A percentile compares a stretch with the other conserved stretches of the same genome.
Evolutionary conservation across 2,888 invertebrate species (phyloP).

Genomic region (Trichogramma evanescens): DNA sequence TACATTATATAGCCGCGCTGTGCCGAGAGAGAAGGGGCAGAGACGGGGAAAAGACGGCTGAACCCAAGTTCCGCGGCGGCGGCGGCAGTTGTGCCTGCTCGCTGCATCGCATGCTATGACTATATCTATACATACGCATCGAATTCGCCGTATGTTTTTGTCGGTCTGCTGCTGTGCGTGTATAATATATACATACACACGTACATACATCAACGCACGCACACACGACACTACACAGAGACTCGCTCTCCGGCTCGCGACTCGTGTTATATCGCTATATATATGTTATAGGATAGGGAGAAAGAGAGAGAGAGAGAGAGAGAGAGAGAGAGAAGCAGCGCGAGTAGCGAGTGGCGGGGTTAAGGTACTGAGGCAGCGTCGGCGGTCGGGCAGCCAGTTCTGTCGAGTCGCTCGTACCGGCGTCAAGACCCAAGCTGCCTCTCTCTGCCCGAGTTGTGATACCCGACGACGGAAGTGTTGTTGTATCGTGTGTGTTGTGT

Average conservation of each 20-base stretch:
- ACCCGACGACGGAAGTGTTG: too few species aligned
- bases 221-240: background rate
- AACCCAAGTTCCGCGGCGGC: too few species aligned
- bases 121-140: background rate
- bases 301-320: background rate
- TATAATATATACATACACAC: background rate
- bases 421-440: too few species aligned
- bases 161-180: background rate
- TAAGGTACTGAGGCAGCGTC: too few species aligned
- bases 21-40: background rate
- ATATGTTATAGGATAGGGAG: background rate
- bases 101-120: background rate
- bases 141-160: background rate
- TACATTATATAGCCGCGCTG: background rate
- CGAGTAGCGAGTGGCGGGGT: background rate
- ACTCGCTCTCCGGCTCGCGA: background rate
- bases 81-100: too few species aligned
- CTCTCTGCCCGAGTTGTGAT: too few species aligned
- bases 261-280: too few species aligned
- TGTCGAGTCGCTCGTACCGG: too few species aligned
- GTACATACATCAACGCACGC: background rate
- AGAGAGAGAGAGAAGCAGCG: background rate
- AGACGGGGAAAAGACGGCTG: background rate
- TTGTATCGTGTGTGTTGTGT: too few species aligned
- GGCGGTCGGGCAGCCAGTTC: background rate